Evolutionary conservation across 1,140 invertebrate genomes (phyloP).

Genomic region (Rhysida immarginata): DNA sequence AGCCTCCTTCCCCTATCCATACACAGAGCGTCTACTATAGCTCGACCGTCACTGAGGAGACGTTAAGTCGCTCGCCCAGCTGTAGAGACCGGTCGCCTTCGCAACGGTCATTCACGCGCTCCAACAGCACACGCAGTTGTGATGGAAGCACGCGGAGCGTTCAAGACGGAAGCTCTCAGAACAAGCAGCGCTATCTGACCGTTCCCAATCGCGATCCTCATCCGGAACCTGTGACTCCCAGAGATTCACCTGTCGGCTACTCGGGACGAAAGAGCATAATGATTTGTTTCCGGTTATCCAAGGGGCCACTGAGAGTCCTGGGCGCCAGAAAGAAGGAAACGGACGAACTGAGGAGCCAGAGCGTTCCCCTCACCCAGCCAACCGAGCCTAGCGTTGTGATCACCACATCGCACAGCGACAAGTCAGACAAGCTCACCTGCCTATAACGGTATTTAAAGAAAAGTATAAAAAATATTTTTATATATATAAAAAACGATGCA

Average conservation of each 20-base stretch:
- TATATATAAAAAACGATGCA: too few species aligned
- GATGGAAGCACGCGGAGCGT: background rate
- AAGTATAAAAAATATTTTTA: too few species aligned
- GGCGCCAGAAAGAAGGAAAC: background rate
- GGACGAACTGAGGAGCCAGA: background rate
- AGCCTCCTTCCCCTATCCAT: conserved; percentile 2
- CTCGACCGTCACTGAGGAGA: background rate
- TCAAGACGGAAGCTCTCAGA: background rate
- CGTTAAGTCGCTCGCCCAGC: background rate
- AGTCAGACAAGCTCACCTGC: background rate
- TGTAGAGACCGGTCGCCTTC: background rate
- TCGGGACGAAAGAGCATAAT: background rate
- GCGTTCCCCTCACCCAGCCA: background rate
- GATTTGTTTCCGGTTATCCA: conserved; percentile 5
- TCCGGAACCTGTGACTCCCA: background rate
- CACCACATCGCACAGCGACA: background rate
- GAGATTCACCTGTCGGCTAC: too few species aligned
- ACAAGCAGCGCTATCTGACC: background rate
- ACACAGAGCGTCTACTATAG: conserved; percentile 2
- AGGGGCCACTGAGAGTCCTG: conserved; percentile 1
- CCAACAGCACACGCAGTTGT: background rate
- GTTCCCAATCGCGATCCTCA: conserved; percentile 1
- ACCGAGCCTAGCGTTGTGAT: background rate
- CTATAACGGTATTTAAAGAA: too few species aligned
- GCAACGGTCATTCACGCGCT: too few species aligned